Base-by-base conservation (phyloP, 1,140 invertebrate genomes). In the Oryctes rhinoceros region DNA sequence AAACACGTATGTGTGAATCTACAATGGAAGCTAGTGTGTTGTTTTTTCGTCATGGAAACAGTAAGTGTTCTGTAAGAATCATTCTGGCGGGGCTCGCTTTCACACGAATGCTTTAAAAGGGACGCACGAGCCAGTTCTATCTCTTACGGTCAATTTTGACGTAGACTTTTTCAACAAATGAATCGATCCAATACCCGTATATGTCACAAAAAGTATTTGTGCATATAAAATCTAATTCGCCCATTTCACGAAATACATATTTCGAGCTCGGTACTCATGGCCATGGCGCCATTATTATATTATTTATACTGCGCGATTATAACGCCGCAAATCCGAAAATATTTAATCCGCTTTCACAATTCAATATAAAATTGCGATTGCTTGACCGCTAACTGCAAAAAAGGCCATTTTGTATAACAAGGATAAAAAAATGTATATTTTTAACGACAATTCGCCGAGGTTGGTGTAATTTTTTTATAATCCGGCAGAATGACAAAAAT, bases 21-120 rank as follows among this genome's bases (percentile, higher is more conserved):
- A 59, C 53, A 59, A 59, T 59, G 53, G 53, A 59, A n/a, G 53
- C 53, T 59, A 15, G 53, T 59, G 53, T 59, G n/a, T 59, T 59
- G 13, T 59, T 15, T n/a, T 59, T 13, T 13, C n/a, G 4, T 5
- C 53, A 59, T 5, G 15, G n/a, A 15, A n/a, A 59, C 49, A 53
- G 13, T 53, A 11, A 11, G 13, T 13, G 4, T 59, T 59, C 7
- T 39, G 39, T 39, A 39, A 4, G 39, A 39, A 39, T 39, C 39
- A 7, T 39, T 39, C 7, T 39, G 39, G 7, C 39, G 39, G 39
- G 39, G 39, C 39, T 39, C 7, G 39, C 7, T 7, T 39, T 39
- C 39, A 39, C 39, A 4, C 3, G 39, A 39, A 7, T 39, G 7
- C 3, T 39, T 39, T 39, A 39, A 39, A 39, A n/a, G n/a, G n/a